These are phyloP conservation scores for Stenurella melanura DNA, from an alignment of 2,888 invertebrate species.

Conservation along the genomic window DNA sequence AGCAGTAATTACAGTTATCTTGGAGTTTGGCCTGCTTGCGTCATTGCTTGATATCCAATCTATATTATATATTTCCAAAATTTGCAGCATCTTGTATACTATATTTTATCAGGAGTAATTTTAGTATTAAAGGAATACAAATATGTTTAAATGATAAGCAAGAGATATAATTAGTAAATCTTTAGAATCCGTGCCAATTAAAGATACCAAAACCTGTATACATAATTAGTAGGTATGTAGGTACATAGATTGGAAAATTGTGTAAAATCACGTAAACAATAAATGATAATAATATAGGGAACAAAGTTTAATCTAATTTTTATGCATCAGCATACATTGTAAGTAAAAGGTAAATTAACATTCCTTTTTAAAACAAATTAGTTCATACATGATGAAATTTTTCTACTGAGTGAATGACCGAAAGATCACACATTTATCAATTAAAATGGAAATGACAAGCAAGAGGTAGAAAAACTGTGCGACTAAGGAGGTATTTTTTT, in stretches of 20 bases:
- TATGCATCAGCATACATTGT: not conserved
- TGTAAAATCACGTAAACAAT: not conserved
- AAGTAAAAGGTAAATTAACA: not conserved
- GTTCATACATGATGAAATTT: too few relatives aligned
- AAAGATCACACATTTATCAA: too few relatives aligned
- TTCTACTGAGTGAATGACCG: too few relatives aligned
- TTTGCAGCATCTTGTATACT: too few relatives aligned
- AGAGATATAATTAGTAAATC: not conserved
- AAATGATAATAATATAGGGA: not conserved
- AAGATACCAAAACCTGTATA: not conserved
- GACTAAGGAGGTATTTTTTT: too few relatives aligned
- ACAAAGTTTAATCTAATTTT: not conserved
- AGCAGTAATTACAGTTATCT: too few relatives aligned
- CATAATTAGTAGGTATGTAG: not conserved
- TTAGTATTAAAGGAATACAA: not conserved
- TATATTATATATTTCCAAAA: too few relatives aligned
- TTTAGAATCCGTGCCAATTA: not conserved
- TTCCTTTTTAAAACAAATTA: not conserved
- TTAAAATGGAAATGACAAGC: too few relatives aligned
- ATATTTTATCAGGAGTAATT: not conserved
- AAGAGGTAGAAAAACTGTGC: too few relatives aligned
- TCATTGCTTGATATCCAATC: too few relatives aligned
- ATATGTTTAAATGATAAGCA: not conserved
- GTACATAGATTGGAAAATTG: not conserved
- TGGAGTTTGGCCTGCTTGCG: too few relatives aligned